Evolutionary conservation across 1,140 invertebrate species (phyloP), one percentile per base, ranked within the genome.

Genomic region (Camponotus floridanus): DNA sequence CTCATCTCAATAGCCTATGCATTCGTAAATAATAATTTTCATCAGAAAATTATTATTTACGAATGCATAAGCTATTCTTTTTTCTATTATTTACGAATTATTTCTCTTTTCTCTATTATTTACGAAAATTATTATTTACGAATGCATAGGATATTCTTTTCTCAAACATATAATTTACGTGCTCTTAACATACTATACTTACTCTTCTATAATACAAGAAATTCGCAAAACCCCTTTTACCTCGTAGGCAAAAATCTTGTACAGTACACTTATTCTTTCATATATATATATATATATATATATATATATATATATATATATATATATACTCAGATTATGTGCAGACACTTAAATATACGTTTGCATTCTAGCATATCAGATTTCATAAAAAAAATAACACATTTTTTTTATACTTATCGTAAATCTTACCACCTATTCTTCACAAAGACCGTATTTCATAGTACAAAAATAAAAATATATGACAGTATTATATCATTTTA

Each of bases 391-490:
- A 59, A n/a, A 76, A 3, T 39, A 15, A 70, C 11, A 48, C 13
- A 70, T 36, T 48, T 42, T 26, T 26, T 26, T 39, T 78, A 78
- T 36, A 70, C 18, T 61, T 61, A 62, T n/a, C 31, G 7, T 80
- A 70, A 48, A 80, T n/a, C 26, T 26, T 31, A 80, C 51, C 48
- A 57, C 18, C 26, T 36, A 86, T 48, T 86, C 55, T 39, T 31
- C n/a, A 18, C 31, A 5, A 48, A 51, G 31, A 39, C n/a, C 45
- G 9, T 48, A 57, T 57, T 73, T 70, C 15, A 15, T 68, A 11
- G 57, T 89, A 88, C 39, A 86, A 89, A 88, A 88, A 89, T 88
- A 88, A 88, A 59, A 76, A 86, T 71, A 62, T 55, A 42, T 42
- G 76, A 86, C 13, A 70, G 21, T 45, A 57, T 42, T 70, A 71